These are phyloP conservation scores for Vulpes vulpes DNA, from an alignment of 2,113 vertebrate species.

Conservation along the genomic window DNA sequence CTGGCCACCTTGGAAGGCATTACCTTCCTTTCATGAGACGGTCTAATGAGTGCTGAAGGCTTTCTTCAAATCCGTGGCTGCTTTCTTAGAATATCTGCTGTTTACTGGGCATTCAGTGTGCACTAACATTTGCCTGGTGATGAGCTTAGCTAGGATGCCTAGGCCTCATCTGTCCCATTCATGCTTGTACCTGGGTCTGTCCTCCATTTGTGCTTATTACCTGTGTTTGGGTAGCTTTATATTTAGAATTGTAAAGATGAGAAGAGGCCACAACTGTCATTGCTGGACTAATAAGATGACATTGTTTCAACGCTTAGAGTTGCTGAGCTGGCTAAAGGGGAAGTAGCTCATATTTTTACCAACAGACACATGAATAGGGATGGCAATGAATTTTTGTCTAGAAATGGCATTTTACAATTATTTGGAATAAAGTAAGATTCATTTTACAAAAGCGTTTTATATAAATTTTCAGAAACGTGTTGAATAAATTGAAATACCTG, in stretches of 20 bases:
- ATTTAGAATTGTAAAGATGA: not conserved
- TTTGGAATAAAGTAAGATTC: not conserved
- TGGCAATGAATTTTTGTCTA: slow-evolving; percentile 22
- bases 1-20: not conserved
- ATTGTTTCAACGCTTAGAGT: not conserved
- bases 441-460: slow-evolving; percentile 24
- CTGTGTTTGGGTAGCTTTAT: not conserved
- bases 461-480: slow-evolving; percentile 27
- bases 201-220: not conserved
- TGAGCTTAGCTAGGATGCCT: not conserved
- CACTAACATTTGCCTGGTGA: not conserved
- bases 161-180: not conserved
- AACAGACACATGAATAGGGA: not conserved
- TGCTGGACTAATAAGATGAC: not conserved
- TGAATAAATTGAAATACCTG: not conserved
- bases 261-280: not conserved
- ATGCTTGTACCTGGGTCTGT: not conserved
- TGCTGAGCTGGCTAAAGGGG: not conserved
- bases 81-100: not conserved
- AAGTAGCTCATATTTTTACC: not conserved
- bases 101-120: not conserved
- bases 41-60: not conserved
- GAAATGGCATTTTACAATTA: slow-evolving; percentile 7
- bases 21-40: not conserved
- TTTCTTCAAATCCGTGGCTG: not conserved